A percentile compares a stretch with the other conserved stretches of the same genome.
Conservation (phyloP, 2,888 invertebrate species). For the Nomada fucata region DNA sequence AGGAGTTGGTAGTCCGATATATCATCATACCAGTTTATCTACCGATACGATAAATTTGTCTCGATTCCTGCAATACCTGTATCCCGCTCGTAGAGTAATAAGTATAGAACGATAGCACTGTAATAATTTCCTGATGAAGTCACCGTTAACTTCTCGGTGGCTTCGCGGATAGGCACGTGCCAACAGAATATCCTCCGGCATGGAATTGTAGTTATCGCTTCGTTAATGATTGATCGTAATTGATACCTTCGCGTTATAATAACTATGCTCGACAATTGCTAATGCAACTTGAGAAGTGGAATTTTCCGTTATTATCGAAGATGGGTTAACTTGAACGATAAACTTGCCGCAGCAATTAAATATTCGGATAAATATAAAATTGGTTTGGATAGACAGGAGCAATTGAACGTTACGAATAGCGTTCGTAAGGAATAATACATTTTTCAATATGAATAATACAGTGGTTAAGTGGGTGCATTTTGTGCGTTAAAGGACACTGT, state of each 20-base stretch:
- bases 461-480: not conserved
- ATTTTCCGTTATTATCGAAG: constrained; percentile 15
- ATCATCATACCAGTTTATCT: not conserved
- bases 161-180: constrained; percentile 27
- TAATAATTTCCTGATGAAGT: constrained; percentile 34
- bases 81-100: constrained; percentile 2
- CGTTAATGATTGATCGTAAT: constrained; percentile 38
- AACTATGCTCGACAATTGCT: not conserved
- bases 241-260: constrained; percentile 16
- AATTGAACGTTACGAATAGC: not conserved
- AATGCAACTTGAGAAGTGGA: not conserved
- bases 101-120: not conserved
- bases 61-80: not conserved
- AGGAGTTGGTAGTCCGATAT: not conserved
- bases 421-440: not conserved
- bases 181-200: constrained; percentile 8
- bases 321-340: constrained; percentile 3
- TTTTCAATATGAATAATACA: not conserved
- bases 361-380: not conserved
- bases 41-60: not conserved
- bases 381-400: not conserved
- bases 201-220: constrained; percentile 23
- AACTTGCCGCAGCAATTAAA: not conserved
- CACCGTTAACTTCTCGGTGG: constrained; percentile 38
- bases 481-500: too few species aligned